phyloP scores from a whole-genome alignment of 2,113 vertebrate genomes.

The Varanus salvator region DNA sequence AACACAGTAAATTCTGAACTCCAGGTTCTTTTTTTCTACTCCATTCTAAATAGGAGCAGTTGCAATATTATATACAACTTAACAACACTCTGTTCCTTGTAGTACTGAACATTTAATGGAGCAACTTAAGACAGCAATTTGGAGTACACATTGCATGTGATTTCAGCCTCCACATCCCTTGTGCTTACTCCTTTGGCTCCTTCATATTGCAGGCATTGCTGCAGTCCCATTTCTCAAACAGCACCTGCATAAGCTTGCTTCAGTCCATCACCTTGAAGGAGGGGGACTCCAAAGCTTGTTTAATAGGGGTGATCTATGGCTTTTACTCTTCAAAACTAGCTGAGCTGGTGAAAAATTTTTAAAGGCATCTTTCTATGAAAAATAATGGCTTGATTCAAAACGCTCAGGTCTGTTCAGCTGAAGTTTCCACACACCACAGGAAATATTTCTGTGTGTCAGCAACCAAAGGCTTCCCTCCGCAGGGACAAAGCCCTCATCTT shows the following conservation, averaged over 20 bases:
- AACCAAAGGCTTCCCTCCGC: background rate
- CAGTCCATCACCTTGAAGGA: slow-evolving; percentile 4
- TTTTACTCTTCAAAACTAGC: background rate
- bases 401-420: background rate
- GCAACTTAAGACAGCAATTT: background rate
- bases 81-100: background rate
- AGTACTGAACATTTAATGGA: background rate
- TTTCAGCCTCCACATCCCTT: background rate
- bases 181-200: background rate
- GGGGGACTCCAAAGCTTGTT: background rate
- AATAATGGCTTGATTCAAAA: background rate
- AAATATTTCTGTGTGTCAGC: background rate
- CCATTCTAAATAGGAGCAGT: background rate
- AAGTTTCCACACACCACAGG: background rate
- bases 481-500: background rate
- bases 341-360: background rate
- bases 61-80: background rate
- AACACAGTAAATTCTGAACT: background rate
- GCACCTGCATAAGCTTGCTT: slow-evolving; percentile 37
- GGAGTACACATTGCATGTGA: background rate
- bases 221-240: slow-evolving; percentile 21
- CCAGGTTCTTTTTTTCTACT: background rate
- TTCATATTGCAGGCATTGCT: background rate
- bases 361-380: background rate
- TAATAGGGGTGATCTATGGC: background rate